Evolutionary conservation across 23 tunicate species (phyloP).

Genomic region (Styela clava): DNA sequence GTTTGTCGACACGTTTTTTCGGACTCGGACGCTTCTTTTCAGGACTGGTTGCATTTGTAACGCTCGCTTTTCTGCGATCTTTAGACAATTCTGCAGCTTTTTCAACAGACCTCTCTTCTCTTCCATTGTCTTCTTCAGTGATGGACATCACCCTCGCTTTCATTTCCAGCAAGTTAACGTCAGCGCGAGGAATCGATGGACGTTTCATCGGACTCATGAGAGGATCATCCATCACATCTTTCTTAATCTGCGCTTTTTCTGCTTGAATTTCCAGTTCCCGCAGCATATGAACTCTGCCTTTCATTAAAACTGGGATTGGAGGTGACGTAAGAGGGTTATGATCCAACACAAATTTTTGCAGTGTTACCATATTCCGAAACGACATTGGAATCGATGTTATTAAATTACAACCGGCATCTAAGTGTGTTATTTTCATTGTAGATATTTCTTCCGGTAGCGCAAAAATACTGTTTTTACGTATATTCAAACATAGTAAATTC

Average conservation of each 20-base stretch:
- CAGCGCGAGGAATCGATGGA: background rate
- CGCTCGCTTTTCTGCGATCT: conserved; percentile 21
- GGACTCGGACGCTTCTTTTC: conserved; percentile 9
- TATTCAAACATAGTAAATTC: conserved; percentile 53
- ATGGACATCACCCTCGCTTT: conserved; percentile 22
- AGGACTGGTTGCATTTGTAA: background rate
- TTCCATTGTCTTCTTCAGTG: conserved; percentile 4
- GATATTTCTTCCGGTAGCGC: conserved; percentile 61
- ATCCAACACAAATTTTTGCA: conserved; percentile 36
- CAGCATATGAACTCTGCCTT: conserved; percentile 80
- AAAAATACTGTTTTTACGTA: conserved; percentile 51
- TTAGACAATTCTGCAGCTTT: conserved; percentile 27
- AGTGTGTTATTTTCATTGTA: conserved; percentile 41
- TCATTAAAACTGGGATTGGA: conserved; percentile 38
- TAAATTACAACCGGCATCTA: conserved; percentile 58
- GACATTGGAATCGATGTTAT: conserved; percentile 52
- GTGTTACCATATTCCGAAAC: conserved; percentile 54
- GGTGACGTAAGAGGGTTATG: conserved; percentile 69
- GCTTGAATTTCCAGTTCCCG: conserved; percentile 51
- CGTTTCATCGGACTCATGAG: conserved; percentile 31
- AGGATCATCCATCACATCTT: conserved; percentile 26
- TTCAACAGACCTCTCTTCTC: conserved; percentile 4
- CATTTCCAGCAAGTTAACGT: conserved; percentile 28
- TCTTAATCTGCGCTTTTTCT: conserved; percentile 24
- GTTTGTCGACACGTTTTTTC: background rate